Base-by-base conservation (phyloP, 2,888 invertebrate genomes). In the Caenorhabditis macrosperma region DNA sequence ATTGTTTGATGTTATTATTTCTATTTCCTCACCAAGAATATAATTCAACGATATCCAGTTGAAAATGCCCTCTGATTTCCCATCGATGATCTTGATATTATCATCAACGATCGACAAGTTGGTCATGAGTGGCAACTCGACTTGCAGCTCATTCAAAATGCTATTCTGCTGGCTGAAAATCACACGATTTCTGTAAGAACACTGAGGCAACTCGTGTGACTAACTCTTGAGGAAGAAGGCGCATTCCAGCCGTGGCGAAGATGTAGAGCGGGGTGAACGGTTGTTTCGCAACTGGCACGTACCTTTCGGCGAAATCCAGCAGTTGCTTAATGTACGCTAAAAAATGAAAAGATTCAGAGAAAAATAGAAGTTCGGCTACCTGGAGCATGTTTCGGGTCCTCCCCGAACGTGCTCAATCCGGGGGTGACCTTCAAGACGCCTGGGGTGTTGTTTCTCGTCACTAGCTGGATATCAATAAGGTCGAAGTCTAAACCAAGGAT, bases 231-330 rank as follows among this genome's bases (percentile, higher is more conserved):
- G 91, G 82, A 7, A 93, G 85, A 78, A 93, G 87, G 52, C 93
- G 88, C 91, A 93, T 91, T 28, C 93, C 93, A 44, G 93, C 93
- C 2, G 93, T 93, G 9, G 93, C 93, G 85, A 93, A 88, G 59
- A 93, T 91, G 87, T 92, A 93, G 10, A 93, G 88, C 1, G 92
- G 91, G 0, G 93, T 93, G 75, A 91, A 91, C 28, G 89, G 88
- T 75, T 91, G 91, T 80, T 92, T 91, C 2, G 87, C 83, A n/a
- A 59, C 57, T 2, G 93, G 93, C 38, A 93, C 90, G 78, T 91
- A 89, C 9, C 88, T 64, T 6, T 90, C 87, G 15, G 92, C 93
- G 90, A 91, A 92, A 22, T 91, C 88, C 52, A 93, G 84, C 26
- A 93, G 86, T 1, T 92, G 92, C n/a, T 85, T 86, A 20, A 93